Evolutionary conservation across 37 sponge, comb jelly and placozoan species (phyloP).

Genomic region (Eunapius fragilis): DNA sequence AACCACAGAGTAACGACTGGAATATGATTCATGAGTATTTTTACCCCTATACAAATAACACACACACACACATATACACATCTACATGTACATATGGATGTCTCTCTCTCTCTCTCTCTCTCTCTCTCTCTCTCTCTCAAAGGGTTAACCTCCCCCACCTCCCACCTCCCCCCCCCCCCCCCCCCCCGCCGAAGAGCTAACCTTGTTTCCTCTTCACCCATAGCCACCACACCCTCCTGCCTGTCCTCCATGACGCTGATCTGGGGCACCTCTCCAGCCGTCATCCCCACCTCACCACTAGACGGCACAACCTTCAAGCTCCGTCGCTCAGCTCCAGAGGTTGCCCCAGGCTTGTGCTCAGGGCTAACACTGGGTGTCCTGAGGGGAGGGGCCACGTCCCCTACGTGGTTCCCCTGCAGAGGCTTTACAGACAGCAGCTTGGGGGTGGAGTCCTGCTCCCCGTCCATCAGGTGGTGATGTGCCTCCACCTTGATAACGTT

Average conservation of each 20-base stretch:
- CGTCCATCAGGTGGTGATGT: background rate
- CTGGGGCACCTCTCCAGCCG: too few species aligned
- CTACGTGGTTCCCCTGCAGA: background rate
- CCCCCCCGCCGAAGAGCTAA: constrained; percentile 5
- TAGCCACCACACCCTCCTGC: background rate
- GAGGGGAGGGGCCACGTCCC: background rate
- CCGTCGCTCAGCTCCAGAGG: background rate
- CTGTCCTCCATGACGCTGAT: background rate
- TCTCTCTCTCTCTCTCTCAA: too few species aligned
- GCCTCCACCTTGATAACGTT: background rate
- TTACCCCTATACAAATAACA: background rate
- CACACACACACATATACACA: constrained; percentile 30
- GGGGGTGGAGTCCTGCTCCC: background rate
- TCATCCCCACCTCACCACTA: background rate
- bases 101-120: too few species aligned
- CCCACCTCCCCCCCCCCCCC: constrained; percentile 7
- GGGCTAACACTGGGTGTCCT: background rate
- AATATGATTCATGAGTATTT: too few species aligned
- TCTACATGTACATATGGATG: too few species aligned
- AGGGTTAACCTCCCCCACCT: too few species aligned
- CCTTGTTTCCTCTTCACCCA: background rate
- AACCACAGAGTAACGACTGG: too few species aligned
- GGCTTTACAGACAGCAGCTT: background rate
- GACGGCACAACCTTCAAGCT: background rate
- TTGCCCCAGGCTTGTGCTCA: background rate